Percentiles rank a stretch among this genome's conserved stretches.
These are phyloP conservation scores for Ceryle rudis DNA, from an alignment of 2,797 vertebrate species.

Conservation along the genomic window DNA sequence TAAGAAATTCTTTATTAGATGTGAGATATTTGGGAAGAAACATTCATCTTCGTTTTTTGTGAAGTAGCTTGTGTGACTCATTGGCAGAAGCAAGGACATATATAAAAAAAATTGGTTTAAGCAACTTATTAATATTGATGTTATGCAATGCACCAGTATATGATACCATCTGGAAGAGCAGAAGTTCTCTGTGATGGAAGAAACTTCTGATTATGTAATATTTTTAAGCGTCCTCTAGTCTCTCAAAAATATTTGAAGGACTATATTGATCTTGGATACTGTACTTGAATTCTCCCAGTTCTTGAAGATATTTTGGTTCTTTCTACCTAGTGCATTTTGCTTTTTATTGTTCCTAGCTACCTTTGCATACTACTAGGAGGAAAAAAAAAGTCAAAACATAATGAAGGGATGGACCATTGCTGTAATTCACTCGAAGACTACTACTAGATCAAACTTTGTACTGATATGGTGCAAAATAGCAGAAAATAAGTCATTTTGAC, in stretches of 20 bases:
- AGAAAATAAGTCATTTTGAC: background rate
- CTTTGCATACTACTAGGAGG: background rate
- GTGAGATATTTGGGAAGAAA: background rate
- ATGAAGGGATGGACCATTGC: background rate
- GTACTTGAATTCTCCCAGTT: background rate
- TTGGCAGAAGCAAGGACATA: background rate
- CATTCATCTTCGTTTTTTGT: background rate
- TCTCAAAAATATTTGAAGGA: background rate
- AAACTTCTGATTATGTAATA: background rate
- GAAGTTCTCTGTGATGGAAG: background rate
- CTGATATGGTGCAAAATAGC: background rate
- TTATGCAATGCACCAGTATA: background rate
- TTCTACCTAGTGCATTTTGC: background rate
- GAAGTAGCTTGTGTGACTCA: background rate
- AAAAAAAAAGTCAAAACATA: background rate
- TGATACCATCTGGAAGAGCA: background rate
- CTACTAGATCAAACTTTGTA: background rate
- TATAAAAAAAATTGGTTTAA: background rate
- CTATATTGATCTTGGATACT: background rate
- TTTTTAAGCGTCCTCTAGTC: background rate
- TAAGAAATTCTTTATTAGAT: background rate
- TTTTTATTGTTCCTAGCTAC: background rate
- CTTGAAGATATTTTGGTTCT: background rate
- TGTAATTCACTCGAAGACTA: background rate
- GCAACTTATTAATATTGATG: background rate